Conservation (phyloP, 2,888 invertebrate species). For the Nephrocerus scutellatus region DNA sequence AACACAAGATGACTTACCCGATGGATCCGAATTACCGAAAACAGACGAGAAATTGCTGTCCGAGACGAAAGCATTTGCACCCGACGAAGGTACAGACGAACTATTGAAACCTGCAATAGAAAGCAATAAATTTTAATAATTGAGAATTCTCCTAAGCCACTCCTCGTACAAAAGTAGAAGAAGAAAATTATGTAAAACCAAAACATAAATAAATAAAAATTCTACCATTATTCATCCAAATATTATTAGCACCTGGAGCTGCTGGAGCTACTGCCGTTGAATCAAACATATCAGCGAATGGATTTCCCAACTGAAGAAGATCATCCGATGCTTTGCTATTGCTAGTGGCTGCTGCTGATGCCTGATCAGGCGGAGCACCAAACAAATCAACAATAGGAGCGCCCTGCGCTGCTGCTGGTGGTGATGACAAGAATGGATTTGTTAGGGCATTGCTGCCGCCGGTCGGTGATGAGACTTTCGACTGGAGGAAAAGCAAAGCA, state of each 20-base stretch:
- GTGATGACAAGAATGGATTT: slow-evolving; percentile 79
- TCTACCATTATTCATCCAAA: slow-evolving; percentile 51
- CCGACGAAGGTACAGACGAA: slow-evolving; percentile 44
- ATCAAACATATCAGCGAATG: slow-evolving; percentile 84
- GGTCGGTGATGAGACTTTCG: slow-evolving; percentile 73
- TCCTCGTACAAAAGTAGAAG: slow-evolving; percentile 9
- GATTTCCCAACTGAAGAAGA: slow-evolving; percentile 80
- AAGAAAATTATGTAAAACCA: slow-evolving; percentile 15
- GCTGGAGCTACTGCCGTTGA: slow-evolving; percentile 54
- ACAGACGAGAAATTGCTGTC: slow-evolving; percentile 84
- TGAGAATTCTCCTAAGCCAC: slow-evolving; percentile 9
- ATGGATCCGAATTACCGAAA: slow-evolving; percentile 68
- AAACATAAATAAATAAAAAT: slow-evolving; percentile 21
- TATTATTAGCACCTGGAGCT: slow-evolving; percentile 45
- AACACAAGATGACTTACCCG: slow-evolving; percentile 52
- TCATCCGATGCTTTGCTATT: slow-evolving; percentile 77
- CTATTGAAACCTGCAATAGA: slow-evolving; percentile 47
- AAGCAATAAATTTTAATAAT: slow-evolving; percentile 20
- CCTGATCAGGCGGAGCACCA: slow-evolving; percentile 49
- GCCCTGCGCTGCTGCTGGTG: slow-evolving; percentile 51
- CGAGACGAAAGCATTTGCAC: slow-evolving; percentile 63
- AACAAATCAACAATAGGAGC: slow-evolving; percentile 75
- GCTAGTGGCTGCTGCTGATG: slow-evolving; percentile 41
- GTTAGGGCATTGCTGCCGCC: slow-evolving; percentile 60
- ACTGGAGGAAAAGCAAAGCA: slow-evolving; percentile 46